Base-by-base conservation (phyloP, 2,888 invertebrate genomes). In the Cephus spinipes region DNA sequence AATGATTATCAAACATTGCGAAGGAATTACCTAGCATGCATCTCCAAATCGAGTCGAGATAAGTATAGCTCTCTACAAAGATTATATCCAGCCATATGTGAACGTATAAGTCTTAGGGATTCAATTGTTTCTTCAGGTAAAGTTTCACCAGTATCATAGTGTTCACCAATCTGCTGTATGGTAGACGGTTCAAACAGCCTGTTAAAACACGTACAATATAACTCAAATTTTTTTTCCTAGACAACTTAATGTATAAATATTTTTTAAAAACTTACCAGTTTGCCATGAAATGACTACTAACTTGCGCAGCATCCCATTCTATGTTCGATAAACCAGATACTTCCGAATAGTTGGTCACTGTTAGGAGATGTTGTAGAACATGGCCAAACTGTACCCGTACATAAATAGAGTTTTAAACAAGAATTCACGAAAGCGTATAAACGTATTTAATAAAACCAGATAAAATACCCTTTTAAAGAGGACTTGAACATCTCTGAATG, bases 291-390 rank as follows among this genome's bases (percentile, higher is more conserved):
- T 96, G 94, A 0, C 97, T 95, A 80, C 96, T 95, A 0, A 98
- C 94, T 88, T 96, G 96, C 0, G 96, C 95, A 0, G 97, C 96
- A 91, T 99, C 99, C 97, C 98, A 98, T 92, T 99, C 99, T 0
- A 98, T 94, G 90, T 97, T 97, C 0, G 95, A 95, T 33, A 96
- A 92, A 0, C 98, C 98, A 3, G 97, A 95, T 0, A 98, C 94
- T 90, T 98, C 97, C 1, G 96, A 94, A 91, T 97, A 97, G 30
- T 95, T 95, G 0, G 96, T 95, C 87, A 94, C 95, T 0, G 97
- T 97, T 55, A 99, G 92, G 82, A 98, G 92, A 92, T 98, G 96
- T 84, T 98, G 97, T 73, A 99, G 92, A 0, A 96, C 94, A 83
- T 96, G 95, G 0, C 99, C 99, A 90, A 99, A 97, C 93, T 95